Base-by-base conservation (phyloP, 2,113 vertebrate species). In the Caranx ignobilis region DNA sequence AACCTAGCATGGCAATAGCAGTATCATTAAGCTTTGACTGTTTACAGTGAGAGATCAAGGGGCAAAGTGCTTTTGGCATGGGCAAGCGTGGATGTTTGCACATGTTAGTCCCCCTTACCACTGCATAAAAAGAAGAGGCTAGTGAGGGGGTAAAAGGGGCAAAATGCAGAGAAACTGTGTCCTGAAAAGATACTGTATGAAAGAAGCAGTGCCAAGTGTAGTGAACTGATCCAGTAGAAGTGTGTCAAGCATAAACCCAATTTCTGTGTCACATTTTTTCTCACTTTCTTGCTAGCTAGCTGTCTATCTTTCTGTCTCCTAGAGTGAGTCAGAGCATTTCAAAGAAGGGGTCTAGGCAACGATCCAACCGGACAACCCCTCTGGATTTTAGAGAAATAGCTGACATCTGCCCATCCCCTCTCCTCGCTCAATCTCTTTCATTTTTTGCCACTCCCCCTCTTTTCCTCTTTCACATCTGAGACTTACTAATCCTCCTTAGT, bases 391-490 rank as follows among this genome's bases (percentile, higher is more conserved):
- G 83, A 89, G 77, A 87, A 89, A 90, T 77, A 64, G 72, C 82
- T 89, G 88, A 92, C 89, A 92, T 93, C 92, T 94, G 92, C 81
- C 90, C 59, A 66, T 88, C 87, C 83, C 62, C 63, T 82, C 80
- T 68, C 47, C 69, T 79, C 31, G 2, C 71, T 67, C 85, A 31
- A 60, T 83, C 67, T 74, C 68, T 82, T 78, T 77, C 56, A 87
- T 81, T 79, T 81, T 81, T 67, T 78, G 26, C 65, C 71, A 59
- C 68, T 82, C 52, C 73, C 83, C 71, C 70, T 67, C 47, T 80
- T 75, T 85, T 61, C 50, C 74, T 45, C 54, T 66, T 47, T 75
- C 79, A 78, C 85, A 90, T 91, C 83, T 81, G 90, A 90, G 81
- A 87, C 52, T 68, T 63, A 60, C 60, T 90, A 88, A 91, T 90